Base-by-base conservation (phyloP, 2,797 vertebrate genomes). In the Onychomys leucogaster region DNA sequence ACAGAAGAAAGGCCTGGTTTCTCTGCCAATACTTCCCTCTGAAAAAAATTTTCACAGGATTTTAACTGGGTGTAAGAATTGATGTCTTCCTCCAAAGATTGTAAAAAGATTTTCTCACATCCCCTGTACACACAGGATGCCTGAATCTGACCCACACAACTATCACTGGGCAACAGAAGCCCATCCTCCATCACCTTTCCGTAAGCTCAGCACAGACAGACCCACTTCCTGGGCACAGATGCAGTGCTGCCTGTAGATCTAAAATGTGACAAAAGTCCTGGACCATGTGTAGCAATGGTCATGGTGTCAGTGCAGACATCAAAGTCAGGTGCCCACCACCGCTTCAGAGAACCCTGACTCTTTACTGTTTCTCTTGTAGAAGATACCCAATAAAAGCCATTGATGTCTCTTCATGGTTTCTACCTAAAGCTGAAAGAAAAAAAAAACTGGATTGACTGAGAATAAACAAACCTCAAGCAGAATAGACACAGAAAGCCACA, bases 201-300 rank as follows among this genome's bases (percentile, higher is more conserved):
- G 63, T 29, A 67, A 57, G 14, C 52, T 25, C n/a, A 49, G 8
- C 5, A 7, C 25, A 73, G 76, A 69, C 8, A 49, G 55, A 49
- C 77, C 80, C 37, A 83, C 37, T 29, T 83, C 37, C 57, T 41
- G n/a, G 17, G 25, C 41, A 16, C 25, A 59, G 13, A 59, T 82
- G 14, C 5, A 2, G 12, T 2, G 2, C 21, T 57, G 6, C n/a
- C 52, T 37, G 78, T 0, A 16, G n/a, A 61, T 7, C 2, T 27
- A 27, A 52, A 82, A 29, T 32, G 27, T 73, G 16, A 29, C 29
- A 73, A 19, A 88, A 88, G 46, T 57, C 52, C 2, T 29, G 9
- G 46, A 21, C 11, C 10, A 19, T 13, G 7, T 1, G 13, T 59
- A 93, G 46, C n/a, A 57, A 25, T 32, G 21, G 13, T 34, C 29